Percentiles rank a stretch among this genome's conserved stretches.
These are phyloP conservation scores for Odontomachus brunneus DNA, from an alignment of 1,140 invertebrate species.

Conservation along the genomic window DNA sequence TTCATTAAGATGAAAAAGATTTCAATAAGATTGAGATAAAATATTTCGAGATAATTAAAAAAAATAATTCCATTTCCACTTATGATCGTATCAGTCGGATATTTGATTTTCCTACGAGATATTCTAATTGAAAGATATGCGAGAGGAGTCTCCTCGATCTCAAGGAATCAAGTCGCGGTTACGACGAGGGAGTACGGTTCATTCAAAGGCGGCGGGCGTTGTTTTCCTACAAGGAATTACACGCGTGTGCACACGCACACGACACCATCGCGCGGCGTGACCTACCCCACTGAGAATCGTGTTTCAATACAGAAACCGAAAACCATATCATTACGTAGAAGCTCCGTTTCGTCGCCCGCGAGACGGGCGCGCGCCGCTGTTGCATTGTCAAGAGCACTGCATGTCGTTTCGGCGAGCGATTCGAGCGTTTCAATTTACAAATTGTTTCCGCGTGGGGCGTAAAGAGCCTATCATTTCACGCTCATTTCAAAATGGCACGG, in stretches of 20 bases:
- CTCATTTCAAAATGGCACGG: conserved; percentile 29
- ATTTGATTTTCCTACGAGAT: not conserved
- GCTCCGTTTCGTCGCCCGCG: conserved; percentile 78
- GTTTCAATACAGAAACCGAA: conserved; percentile 85
- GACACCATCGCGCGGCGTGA: conserved; percentile 68
- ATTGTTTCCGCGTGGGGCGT: conserved; percentile 29
- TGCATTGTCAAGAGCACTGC: conserved; percentile 49
- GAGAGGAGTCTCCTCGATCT: not conserved
- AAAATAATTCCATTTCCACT: no score
- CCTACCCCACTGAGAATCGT: conserved; percentile 83
- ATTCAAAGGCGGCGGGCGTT: conserved; percentile 65
- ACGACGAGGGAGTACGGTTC: conserved; percentile 22
- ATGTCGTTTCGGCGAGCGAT: conserved; percentile 37
- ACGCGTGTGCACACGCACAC: conserved; percentile 55
- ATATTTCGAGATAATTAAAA: not conserved
- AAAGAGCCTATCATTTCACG: conserved; percentile 36
- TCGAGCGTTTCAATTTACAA: conserved; percentile 43
- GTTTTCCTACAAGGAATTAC: conserved; percentile 69
- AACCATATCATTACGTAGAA: conserved; percentile 83
- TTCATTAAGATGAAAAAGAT: not conserved
- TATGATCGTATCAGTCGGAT: no score
- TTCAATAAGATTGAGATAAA: not conserved
- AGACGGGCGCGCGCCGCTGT: conserved; percentile 58
- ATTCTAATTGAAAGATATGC: not conserved
- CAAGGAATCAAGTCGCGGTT: not conserved